Percentiles rank a stretch among this genome's conserved stretches.
Evolutionary conservation across 2,797 vertebrate genomes (phyloP).

Genomic region (Sebastes iracundus): DNA sequence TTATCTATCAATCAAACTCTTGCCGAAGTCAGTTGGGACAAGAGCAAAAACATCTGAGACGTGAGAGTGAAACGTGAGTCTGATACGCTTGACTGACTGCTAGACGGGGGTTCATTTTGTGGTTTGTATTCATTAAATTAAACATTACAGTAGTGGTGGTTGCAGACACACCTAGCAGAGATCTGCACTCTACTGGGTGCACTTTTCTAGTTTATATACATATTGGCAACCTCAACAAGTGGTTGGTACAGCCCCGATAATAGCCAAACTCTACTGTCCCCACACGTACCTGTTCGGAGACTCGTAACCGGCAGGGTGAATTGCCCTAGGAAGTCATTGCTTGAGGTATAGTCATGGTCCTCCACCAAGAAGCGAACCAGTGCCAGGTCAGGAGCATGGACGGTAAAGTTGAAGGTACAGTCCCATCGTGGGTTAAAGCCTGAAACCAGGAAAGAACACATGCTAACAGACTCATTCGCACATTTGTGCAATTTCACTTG

Average conservation of each 20-base stretch:
- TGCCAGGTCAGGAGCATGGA: conserved; percentile 82
- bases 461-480: background rate
- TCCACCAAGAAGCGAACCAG: conserved; percentile 91
- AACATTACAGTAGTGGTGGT: background rate
- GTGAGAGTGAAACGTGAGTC: too few species aligned
- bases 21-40: too few species aligned
- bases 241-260: background rate
- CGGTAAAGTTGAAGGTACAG: conserved; percentile 81
- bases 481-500: background rate
- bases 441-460: conserved; percentile 32
- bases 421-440: conserved; percentile 85
- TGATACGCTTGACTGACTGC: too few species aligned
- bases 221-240: background rate
- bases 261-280: background rate
- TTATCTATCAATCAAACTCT: too few species aligned
- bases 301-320: conserved; percentile 89
- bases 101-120: background rate
- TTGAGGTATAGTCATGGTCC: conserved; percentile 89
- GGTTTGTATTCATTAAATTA: background rate
- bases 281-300: conserved; percentile 85
- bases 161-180: background rate
- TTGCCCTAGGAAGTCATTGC: conserved; percentile 94
- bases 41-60: too few species aligned
- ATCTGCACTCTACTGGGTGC: background rate
- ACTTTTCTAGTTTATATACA: background rate